These are phyloP conservation scores for Phania funesta DNA, from an alignment of 2,888 invertebrate species.

Conservation along the genomic window DNA sequence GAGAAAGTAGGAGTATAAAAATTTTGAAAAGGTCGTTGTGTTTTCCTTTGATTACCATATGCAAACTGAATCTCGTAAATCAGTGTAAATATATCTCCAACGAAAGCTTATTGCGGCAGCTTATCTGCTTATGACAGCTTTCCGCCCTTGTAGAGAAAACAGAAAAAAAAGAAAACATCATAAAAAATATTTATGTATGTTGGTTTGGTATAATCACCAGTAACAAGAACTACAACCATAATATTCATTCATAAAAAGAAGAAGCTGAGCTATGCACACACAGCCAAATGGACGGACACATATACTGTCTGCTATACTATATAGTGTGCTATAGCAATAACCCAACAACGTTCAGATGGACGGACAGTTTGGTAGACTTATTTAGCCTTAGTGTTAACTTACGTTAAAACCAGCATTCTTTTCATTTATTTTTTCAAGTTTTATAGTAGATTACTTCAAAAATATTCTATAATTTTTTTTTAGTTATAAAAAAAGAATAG, in stretches of 20 bases:
- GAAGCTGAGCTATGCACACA: constrained; percentile 28
- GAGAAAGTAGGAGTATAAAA: constrained; percentile 21
- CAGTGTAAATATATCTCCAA: constrained; percentile 70
- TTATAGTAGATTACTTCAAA: constrained; percentile 53
- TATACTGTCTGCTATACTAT: neutral
- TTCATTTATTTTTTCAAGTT: constrained; percentile 49
- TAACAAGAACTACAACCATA: constrained; percentile 61
- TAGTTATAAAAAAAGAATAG: constrained; percentile 21
- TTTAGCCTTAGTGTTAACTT: constrained; percentile 61
- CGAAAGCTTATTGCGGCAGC: constrained; percentile 78
- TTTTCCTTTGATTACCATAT: constrained; percentile 69
- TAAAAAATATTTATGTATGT: constrained; percentile 63
- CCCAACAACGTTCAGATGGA: constrained; percentile 43
- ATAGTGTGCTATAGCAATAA: neutral
- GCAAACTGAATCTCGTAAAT: constrained; percentile 70
- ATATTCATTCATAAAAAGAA: constrained; percentile 37
- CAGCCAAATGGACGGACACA: constrained; percentile 18
- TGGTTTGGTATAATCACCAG: constrained; percentile 58
- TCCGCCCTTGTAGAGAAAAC: constrained; percentile 71
- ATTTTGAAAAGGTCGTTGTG: constrained; percentile 68
- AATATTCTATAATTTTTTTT: constrained; percentile 33
- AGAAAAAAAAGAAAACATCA: constrained; percentile 43
- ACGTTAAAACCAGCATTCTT: constrained; percentile 43
- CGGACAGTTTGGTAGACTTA: constrained; percentile 28
- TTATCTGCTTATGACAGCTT: constrained; percentile 80